Percentiles rank a stretch among this genome's conserved stretches.
Evolutionary conservation across 1,140 invertebrate species (phyloP).

Genomic region (Coenobita brevimanus): DNA sequence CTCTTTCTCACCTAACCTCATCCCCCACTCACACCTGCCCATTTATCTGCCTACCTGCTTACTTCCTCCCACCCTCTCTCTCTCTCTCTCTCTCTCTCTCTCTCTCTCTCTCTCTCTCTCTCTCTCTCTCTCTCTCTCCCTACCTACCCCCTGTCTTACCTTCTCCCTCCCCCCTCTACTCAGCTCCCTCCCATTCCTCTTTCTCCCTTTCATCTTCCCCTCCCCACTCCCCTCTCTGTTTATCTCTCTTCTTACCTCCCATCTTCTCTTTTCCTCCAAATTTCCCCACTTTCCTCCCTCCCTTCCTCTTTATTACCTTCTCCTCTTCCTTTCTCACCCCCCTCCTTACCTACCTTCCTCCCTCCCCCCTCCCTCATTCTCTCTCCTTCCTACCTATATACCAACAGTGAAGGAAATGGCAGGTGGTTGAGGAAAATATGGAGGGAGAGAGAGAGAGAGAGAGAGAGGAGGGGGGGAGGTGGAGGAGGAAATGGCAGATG

Average conservation of each 20-base stretch:
- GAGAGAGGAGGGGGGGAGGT: background rate
- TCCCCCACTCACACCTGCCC: too few species aligned
- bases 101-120: background rate
- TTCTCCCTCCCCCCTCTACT: background rate
- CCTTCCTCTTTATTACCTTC: background rate
- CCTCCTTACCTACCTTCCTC: background rate
- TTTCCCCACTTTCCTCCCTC: background rate
- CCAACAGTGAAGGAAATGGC: background rate
- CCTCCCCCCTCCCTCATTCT: background rate
- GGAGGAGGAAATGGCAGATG: background rate
- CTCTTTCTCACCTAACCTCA: background rate
- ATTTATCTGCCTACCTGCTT: background rate
- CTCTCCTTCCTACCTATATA: background rate
- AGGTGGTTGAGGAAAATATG: background rate
- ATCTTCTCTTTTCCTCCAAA: background rate
- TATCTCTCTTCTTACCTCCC: background rate
- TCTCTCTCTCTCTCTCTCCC: background rate
- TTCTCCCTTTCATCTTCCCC: background rate
- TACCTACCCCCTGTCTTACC: background rate
- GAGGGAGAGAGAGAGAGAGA: conserved; percentile 40
- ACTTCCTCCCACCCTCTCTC: background rate
- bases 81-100: background rate
- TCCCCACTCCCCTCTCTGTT: background rate
- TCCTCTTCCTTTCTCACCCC: background rate
- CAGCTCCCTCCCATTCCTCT: background rate